Base-by-base conservation (phyloP, 2,113 vertebrate genomes). In the Hepsetus odoe region DNA sequence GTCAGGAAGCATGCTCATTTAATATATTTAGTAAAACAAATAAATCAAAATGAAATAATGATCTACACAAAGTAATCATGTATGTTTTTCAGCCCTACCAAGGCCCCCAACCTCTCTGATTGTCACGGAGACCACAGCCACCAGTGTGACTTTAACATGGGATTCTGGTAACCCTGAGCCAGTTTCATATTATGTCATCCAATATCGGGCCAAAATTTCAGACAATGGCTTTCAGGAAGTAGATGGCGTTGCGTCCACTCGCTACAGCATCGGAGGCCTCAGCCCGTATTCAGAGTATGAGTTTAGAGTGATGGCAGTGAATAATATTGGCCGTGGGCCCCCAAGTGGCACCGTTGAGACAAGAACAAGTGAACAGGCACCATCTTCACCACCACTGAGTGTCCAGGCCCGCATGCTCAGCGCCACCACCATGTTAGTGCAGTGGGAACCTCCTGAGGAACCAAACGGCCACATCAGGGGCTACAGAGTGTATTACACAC, bases 81-180 rank as follows among this genome's bases (percentile, higher is more conserved):
- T 72, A 22, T 81, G 16, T 28, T n/a, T 74, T 62, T 26, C 92
- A 99, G 98, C 97, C 53, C 90, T 98, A 80, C 98, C 98, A 24
- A 96, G 95, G 79, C 94, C 95, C 68, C 98, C 98, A 0, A 87
- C 91, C 32, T 95, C 95, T 85, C 93, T 96, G 71, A 90, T 90
- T 64, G 98, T 98, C 85, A 98, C 97, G 28, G 98, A 99, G 90
- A 98, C 97, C 0, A 99, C 98, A 0, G 98, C 98, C 53, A 99
- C 98, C 83, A 99, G 98, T 1, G 96, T 99, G 84, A 99, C 98
- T 76, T 90, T 99, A 74, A 98, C 96, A 11, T 99, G 98, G 98
- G 96, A 97, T 88, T 98, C 97, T 0, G 98, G 97, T 26, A 99
- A 98, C 87, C 91, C 95, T 0, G 98, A 99, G 62, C 95, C 96